Evolutionary conservation across 1,140 invertebrate genomes (phyloP).

Genomic region (Choristoneura fumiferana): DNA sequence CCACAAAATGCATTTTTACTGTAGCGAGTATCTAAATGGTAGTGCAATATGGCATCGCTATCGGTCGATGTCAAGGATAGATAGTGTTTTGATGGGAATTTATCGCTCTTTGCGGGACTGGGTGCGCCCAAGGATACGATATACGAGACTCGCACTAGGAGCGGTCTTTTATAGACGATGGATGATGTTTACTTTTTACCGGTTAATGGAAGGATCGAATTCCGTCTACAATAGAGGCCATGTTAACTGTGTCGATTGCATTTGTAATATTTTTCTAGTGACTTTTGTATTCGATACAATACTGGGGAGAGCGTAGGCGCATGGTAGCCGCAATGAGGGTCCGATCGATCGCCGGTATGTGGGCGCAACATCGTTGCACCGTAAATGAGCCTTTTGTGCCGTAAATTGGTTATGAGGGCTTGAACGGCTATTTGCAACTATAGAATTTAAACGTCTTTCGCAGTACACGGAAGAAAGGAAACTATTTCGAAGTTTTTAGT

Average conservation of each 20-base stretch:
- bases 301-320: conserved; percentile 43
- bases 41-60: conserved; percentile 57
- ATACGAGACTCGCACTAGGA: conserved; percentile 49
- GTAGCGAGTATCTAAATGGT: conserved; percentile 61
- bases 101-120: conserved; percentile 51
- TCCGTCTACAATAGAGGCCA: conserved; percentile 27
- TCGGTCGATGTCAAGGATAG: conserved; percentile 62
- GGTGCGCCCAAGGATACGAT: conserved; percentile 60
- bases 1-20: conserved; percentile 63
- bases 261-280: conserved; percentile 17
- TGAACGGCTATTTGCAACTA: conserved; percentile 61
- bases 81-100: conserved; percentile 62
- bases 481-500: conserved; percentile 26
- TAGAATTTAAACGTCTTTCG: conserved; percentile 41
- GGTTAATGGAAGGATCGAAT: conserved; percentile 58
- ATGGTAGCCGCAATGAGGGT: conserved; percentile 57
- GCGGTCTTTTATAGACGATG: conserved; percentile 47
- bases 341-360: conserved; percentile 62
- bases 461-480: conserved; percentile 24
- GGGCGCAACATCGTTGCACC: conserved; percentile 51
- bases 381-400: conserved; percentile 67
- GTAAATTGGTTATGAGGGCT: conserved; percentile 63
- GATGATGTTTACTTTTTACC: conserved; percentile 49
- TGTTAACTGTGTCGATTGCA: background rate
- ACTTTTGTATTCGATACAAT: conserved; percentile 2